phyloP scores from a whole-genome alignment of 1,140 invertebrate species.

The Triops cancriformis region DNA sequence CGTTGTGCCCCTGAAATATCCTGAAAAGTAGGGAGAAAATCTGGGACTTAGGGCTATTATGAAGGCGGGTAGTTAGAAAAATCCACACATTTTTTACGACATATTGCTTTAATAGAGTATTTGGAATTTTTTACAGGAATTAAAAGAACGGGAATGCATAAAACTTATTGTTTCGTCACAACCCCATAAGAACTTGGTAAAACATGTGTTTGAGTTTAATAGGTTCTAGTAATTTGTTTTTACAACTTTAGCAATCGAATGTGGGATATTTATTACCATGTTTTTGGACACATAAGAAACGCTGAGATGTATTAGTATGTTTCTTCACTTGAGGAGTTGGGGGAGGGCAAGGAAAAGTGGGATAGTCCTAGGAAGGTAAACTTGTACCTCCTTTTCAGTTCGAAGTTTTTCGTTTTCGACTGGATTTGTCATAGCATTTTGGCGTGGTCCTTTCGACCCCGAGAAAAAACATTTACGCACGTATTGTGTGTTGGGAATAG shows the following conservation, averaged over 20 bases:
- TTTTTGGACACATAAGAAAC: slow-evolving; percentile 14
- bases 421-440: not conserved
- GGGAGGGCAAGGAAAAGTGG: not conserved
- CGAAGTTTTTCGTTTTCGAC: not conserved
- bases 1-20: too few relatives aligned
- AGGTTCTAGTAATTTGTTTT: not conserved
- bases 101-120: slow-evolving; percentile 14
- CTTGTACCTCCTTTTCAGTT: not conserved
- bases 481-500: not conserved
- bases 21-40: too few relatives aligned
- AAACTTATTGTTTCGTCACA: slow-evolving; percentile 10
- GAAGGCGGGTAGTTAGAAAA: not conserved
- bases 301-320: not conserved
- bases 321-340: not conserved
- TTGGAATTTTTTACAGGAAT: slow-evolving; percentile 10
- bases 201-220: not conserved
- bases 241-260: slow-evolving; percentile 1
- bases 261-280: slow-evolving; percentile 14
- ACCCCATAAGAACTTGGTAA: slow-evolving; percentile 13
- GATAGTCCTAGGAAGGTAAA: not conserved
- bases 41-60: too few relatives aligned
- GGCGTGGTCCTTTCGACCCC: slow-evolving; percentile 1
- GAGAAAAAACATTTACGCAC: not conserved
- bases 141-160: not conserved
- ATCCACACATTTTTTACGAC: not conserved